A percentile compares a stretch with the other conserved stretches of the same genome.
These are phyloP conservation scores for Psylliodes chrysocephalus DNA, from an alignment of 2,888 invertebrate species.

Conservation along the genomic window DNA sequence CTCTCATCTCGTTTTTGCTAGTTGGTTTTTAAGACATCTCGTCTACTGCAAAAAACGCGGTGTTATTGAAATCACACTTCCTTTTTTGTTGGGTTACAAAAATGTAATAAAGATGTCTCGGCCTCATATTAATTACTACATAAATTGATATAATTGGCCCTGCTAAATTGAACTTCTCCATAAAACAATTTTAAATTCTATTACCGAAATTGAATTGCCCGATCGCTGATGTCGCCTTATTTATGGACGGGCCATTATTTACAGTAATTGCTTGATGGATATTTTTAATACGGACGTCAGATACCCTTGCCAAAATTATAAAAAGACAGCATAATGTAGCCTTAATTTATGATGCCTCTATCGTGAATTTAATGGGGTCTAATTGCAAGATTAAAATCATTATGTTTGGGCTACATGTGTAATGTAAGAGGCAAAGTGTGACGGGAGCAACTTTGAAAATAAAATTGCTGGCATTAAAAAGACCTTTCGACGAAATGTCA, in stretches of 20 bases:
- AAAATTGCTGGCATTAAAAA: too few species aligned
- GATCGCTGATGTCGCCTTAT: conserved; percentile 15
- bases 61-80: conserved; percentile 12
- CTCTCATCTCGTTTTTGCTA: too few species aligned
- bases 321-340: conserved; percentile 12
- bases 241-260: conserved; percentile 13
- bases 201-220: conserved; percentile 17
- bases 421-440: background rate
- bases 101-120: conserved; percentile 14
- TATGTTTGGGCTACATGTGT: background rate
- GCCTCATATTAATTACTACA: conserved; percentile 1
- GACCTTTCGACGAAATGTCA: too few species aligned
- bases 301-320: conserved; percentile 16
- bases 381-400: conserved; percentile 12
- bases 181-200: conserved; percentile 21
- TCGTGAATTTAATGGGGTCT: conserved; percentile 3
- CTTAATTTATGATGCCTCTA: conserved; percentile 10
- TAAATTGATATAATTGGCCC: conserved; percentile 14
- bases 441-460: background rate
- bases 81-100: conserved; percentile 5
- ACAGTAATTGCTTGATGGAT: conserved; percentile 6
- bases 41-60: background rate
- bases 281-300: conserved; percentile 14
- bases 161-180: conserved; percentile 16
- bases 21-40: background rate